phyloP scores from a whole-genome alignment of 2,113 vertebrate species.

The Ceratotherium simum region DNA sequence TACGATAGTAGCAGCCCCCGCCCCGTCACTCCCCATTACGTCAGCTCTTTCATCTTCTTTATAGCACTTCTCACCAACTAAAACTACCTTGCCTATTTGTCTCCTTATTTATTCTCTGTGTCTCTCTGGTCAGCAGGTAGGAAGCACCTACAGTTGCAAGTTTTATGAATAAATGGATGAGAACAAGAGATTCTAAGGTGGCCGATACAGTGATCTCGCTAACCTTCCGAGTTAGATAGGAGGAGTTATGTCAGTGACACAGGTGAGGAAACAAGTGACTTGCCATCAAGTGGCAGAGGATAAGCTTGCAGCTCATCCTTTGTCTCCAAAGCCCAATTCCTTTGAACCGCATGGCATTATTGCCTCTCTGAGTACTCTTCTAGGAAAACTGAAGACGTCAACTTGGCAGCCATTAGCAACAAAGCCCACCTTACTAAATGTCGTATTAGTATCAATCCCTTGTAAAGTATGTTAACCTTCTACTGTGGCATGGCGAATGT shows the following conservation, averaged over 20 bases:
- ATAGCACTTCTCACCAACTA: no score
- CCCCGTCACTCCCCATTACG: background rate
- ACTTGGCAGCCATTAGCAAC: no score
- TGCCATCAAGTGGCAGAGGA: background rate
- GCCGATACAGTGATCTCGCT: background rate
- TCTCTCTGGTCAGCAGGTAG: background rate
- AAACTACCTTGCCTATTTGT: no score
- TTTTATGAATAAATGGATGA: background rate
- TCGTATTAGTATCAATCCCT: background rate
- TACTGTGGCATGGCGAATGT: no score
- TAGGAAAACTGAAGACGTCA: no score
- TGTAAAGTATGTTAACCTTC: no score
- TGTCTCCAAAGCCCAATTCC: no score
- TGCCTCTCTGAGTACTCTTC: no score
- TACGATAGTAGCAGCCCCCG: fast-evolving
- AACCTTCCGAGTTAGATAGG: background rate
- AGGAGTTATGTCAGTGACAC: background rate
- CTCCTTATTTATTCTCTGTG: background rate
- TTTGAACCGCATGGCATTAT: no score
- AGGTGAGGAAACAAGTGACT: background rate
- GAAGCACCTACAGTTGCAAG: background rate
- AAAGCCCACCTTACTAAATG: background rate
- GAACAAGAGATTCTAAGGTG: background rate
- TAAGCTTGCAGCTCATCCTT: no score
- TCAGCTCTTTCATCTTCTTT: no score